Percentiles rank a stretch among this genome's conserved stretches.
These are phyloP conservation scores for Sandelia bainsii DNA, from an alignment of 2,797 vertebrate genomes.

Conservation along the genomic window DNA sequence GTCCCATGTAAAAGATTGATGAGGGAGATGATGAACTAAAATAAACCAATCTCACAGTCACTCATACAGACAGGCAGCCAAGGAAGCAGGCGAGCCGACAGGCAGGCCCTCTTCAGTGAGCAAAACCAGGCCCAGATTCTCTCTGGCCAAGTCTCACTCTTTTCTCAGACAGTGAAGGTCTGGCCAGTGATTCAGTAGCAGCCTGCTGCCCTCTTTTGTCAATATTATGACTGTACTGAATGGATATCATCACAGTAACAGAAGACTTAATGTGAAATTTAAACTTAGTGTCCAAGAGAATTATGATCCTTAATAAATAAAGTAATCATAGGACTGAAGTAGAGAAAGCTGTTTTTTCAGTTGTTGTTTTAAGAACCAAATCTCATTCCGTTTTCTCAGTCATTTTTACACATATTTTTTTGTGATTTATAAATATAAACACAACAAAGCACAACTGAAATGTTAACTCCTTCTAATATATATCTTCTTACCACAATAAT, in stretches of 20 bases:
- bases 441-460: neutral
- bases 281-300: neutral
- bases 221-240: slow-evolving; percentile 66
- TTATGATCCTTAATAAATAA: neutral
- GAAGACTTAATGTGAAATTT: neutral
- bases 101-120: slow-evolving; percentile 59
- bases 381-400: neutral
- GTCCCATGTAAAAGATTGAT: slow-evolving; percentile 83
- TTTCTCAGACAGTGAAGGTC: slow-evolving; percentile 3
- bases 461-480: slow-evolving; percentile 2
- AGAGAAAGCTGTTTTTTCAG: neutral
- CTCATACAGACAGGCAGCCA: slow-evolving; percentile 75
- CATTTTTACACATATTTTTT: neutral
- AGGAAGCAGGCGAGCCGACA: slow-evolving; percentile 62
- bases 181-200: slow-evolving; percentile 69
- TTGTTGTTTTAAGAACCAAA: slow-evolving; percentile 7
- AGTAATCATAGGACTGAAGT: slow-evolving; percentile 6
- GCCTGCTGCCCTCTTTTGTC: slow-evolving; percentile 83
- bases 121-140: slow-evolving; percentile 61
- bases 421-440: neutral
- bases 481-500: slow-evolving; percentile 8
- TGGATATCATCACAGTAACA: slow-evolving; percentile 7
- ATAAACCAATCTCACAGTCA: slow-evolving; percentile 81
- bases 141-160: slow-evolving; percentile 52
- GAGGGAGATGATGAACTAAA: slow-evolving; percentile 82